Conservation (phyloP, 1,140 invertebrate species). For the Neodiprion pinetum region DNA sequence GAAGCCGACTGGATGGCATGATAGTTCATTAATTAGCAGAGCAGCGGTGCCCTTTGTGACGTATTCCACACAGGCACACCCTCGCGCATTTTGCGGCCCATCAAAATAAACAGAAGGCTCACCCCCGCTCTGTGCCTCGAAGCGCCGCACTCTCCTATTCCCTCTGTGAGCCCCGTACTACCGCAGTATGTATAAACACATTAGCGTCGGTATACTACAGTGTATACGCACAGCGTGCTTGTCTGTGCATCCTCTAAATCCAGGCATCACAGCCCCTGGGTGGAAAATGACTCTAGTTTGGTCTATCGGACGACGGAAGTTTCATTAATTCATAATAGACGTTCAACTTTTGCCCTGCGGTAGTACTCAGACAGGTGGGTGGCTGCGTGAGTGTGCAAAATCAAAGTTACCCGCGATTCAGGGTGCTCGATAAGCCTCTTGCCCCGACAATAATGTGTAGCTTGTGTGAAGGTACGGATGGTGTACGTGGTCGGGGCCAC, state of each 20-base stretch:
- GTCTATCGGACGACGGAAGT: not conserved
- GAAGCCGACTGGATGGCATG: slow-evolving; percentile 16
- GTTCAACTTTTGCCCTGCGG: not conserved
- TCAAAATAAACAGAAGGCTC: slow-evolving; percentile 26
- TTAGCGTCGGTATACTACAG: not conserved
- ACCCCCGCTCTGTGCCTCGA: slow-evolving; percentile 22
- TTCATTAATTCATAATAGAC: not conserved
- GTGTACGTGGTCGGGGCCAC: not conserved
- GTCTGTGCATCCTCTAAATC: not conserved
- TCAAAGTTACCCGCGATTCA: not conserved
- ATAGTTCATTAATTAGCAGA: slow-evolving; percentile 34
- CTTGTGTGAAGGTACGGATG: not conserved
- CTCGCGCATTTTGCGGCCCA: slow-evolving; percentile 15
- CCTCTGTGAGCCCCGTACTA: not conserved
- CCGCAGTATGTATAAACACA: not conserved
- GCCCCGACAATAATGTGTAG: not conserved
- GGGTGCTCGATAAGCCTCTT: not conserved
- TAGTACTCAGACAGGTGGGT: not conserved
- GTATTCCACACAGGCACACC: slow-evolving; percentile 7
- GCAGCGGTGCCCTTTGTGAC: slow-evolving; percentile 25
- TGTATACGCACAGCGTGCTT: not conserved
- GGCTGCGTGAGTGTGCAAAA: not conserved
- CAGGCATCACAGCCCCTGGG: not conserved
- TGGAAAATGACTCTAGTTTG: not conserved
- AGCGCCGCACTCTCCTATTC: not conserved